Percentiles rank a stretch among this genome's conserved stretches.
Evolutionary conservation across 2,113 vertebrate species (phyloP).

Genomic region (Tonatia bakeri): DNA sequence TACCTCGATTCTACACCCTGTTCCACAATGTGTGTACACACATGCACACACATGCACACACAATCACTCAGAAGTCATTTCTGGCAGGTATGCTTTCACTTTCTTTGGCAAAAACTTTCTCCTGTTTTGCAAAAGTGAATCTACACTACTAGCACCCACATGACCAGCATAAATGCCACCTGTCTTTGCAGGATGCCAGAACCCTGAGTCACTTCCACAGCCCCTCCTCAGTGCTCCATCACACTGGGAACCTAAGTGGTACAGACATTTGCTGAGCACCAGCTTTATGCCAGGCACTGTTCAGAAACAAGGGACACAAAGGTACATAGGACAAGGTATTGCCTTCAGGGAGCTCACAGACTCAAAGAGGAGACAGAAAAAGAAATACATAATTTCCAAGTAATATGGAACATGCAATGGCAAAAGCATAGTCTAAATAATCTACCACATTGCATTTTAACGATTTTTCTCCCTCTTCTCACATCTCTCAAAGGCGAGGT

Average conservation of each 20-base stretch:
- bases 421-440: not conserved
- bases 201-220: not conserved
- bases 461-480: not conserved
- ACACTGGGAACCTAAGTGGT: not conserved
- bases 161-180: not conserved
- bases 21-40: not conserved
- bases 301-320: not conserved
- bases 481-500: not conserved
- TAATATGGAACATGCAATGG: not conserved
- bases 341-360: not conserved
- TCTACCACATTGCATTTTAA: not conserved
- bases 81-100: not conserved
- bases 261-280: not conserved
- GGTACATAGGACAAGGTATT: not conserved
- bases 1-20: not conserved
- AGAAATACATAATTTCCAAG: not conserved
- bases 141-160: not conserved
- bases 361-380: not conserved
- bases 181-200: not conserved
- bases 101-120: slow-evolving; percentile 25
- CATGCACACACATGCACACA: not conserved
- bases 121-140: not conserved
- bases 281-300: not conserved
- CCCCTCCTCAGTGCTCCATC: not conserved
- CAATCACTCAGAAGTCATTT: not conserved